phyloP scores from a whole-genome alignment of 1,140 invertebrate genomes.

The Caerostris darwini region DNA sequence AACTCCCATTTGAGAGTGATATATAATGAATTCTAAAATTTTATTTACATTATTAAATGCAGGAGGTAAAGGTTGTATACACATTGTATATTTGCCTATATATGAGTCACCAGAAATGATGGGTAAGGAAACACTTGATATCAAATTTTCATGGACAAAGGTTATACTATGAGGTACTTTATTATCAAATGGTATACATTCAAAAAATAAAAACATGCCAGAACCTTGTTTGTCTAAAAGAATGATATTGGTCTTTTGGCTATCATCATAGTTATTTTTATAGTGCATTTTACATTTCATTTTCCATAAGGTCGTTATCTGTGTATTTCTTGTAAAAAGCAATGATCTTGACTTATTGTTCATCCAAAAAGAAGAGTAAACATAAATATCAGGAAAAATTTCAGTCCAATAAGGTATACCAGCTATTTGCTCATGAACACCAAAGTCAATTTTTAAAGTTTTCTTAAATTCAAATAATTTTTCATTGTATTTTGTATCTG shows the following conservation, averaged over 20 bases:
- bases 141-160: slow-evolving; percentile 6
- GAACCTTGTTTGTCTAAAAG: slow-evolving; percentile 30
- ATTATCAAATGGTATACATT: neutral
- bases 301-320: neutral
- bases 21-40: slow-evolving; percentile 42
- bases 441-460: slow-evolving; percentile 35
- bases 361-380: slow-evolving; percentile 54
- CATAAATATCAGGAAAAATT: slow-evolving; percentile 45
- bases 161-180: slow-evolving; percentile 25
- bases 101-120: neutral
- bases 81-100: neutral
- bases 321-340: slow-evolving; percentile 17
- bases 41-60: slow-evolving; percentile 1
- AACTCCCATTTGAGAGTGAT: slow-evolving; percentile 20
- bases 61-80: slow-evolving; percentile 19
- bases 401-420: slow-evolving; percentile 51
- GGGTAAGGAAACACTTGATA: neutral
- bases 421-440: neutral
- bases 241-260: slow-evolving; percentile 4
- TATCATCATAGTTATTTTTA: neutral
- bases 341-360: neutral
- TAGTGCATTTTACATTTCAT: slow-evolving; percentile 37
- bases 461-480: slow-evolving; percentile 20
- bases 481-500: neutral
- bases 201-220: slow-evolving; percentile 4